phyloP scores from a whole-genome alignment of 2,888 invertebrate genomes.

The Hirudinaria manillensis region DNA sequence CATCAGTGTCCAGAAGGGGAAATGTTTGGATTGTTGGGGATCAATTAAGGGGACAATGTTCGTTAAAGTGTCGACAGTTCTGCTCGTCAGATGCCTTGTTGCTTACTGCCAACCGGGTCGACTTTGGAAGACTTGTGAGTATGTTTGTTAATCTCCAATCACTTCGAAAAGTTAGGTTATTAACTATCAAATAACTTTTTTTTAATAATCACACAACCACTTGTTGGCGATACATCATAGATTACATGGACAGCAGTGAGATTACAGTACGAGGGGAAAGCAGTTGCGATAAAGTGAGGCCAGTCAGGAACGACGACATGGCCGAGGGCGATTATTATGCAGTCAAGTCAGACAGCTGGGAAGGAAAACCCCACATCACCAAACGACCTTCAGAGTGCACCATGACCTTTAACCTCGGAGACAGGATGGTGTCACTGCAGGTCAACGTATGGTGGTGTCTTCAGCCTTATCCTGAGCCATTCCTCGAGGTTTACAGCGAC shows the following conservation, averaged over 20 bases:
- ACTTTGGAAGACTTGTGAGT: background rate
- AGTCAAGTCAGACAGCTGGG: conserved; percentile 37
- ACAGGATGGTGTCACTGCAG: conserved; percentile 35
- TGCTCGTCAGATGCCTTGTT: background rate
- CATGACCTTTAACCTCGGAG: conserved; percentile 38
- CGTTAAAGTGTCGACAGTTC: background rate
- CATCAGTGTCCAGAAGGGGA: too few species aligned
- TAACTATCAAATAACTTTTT: too few species aligned
- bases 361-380: conserved; percentile 20
- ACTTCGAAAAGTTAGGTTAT: too few species aligned
- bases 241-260: conserved; percentile 23
- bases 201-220: too few species aligned
- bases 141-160: background rate
- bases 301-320: conserved; percentile 37
- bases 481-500: conserved; percentile 38
- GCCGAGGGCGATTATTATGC: conserved; percentile 37
- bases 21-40: too few species aligned
- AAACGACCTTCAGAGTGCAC: conserved; percentile 38
- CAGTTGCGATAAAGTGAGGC: conserved; percentile 18
- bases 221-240: background rate
- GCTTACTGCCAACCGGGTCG: background rate
- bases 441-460: conserved; percentile 38
- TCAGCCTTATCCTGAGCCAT: conserved; percentile 33
- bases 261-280: conserved; percentile 9
- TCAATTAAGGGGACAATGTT: background rate